Percentiles rank a stretch among this genome's conserved stretches.
Conservation (phyloP, 1,140 invertebrate genomes). For the Drosophila neocordata region DNA sequence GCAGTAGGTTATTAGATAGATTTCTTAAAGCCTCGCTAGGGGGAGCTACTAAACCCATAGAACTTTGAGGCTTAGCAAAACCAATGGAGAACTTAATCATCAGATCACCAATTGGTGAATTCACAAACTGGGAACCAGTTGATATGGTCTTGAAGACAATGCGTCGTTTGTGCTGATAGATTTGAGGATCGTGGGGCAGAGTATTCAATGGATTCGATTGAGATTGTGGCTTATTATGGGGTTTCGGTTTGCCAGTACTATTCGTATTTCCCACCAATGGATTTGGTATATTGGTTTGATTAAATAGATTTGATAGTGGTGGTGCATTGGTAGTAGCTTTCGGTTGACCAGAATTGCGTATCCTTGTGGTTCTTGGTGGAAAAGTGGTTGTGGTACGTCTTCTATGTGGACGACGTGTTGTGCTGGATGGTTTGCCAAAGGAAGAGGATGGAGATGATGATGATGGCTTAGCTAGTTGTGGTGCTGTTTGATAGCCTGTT, state of each 20-base stretch:
- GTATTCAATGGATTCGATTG: slow-evolving; percentile 5
- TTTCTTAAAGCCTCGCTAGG: slow-evolving; percentile 47
- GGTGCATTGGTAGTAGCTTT: slow-evolving; percentile 13
- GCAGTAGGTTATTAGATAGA: slow-evolving; percentile 54
- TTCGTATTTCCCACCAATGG: not conserved
- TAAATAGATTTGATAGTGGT: slow-evolving; percentile 4
- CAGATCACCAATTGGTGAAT: slow-evolving; percentile 71
- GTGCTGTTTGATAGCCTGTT: slow-evolving; percentile 36
- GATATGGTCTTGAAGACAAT: slow-evolving; percentile 77
- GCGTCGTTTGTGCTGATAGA: slow-evolving; percentile 71
- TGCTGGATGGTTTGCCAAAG: slow-evolving; percentile 23
- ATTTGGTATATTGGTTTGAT: slow-evolving; percentile 17
- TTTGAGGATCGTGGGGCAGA: slow-evolving; percentile 46
- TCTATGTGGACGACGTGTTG: slow-evolving; percentile 33
- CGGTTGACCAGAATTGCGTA: slow-evolving; percentile 4
- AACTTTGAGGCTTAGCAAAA: slow-evolving; percentile 55
- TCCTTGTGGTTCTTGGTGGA: slow-evolving; percentile 46
- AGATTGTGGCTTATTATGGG: slow-evolving; percentile 2
- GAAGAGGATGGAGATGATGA: not conserved
- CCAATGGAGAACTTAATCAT: slow-evolving; percentile 79
- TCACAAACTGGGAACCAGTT: slow-evolving; percentile 69
- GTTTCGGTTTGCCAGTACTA: slow-evolving; percentile 6
- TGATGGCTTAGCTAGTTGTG: slow-evolving; percentile 12
- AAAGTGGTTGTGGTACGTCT: slow-evolving; percentile 37
- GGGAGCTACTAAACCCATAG: slow-evolving; percentile 2